These are phyloP conservation scores for Diarsia mendica DNA, from an alignment of 2,888 invertebrate genomes.

Conservation along the genomic window DNA sequence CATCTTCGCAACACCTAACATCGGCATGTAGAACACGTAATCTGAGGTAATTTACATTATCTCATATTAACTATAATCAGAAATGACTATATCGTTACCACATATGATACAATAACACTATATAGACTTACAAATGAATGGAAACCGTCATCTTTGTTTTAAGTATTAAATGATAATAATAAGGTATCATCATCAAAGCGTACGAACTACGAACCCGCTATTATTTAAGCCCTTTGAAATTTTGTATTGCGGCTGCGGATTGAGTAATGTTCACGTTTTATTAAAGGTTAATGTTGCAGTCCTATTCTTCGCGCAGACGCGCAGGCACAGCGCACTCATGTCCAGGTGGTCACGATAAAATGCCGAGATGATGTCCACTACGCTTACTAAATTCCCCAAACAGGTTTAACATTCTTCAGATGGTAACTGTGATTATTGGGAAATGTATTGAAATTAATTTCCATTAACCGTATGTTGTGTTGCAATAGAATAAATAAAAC, in stretches of 20 bases:
- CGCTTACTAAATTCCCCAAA: slow-evolving; percentile 78
- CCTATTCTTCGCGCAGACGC: slow-evolving; percentile 55
- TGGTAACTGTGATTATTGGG: slow-evolving; percentile 76
- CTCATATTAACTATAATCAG: slow-evolving; percentile 54
- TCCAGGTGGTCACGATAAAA: slow-evolving; percentile 53
- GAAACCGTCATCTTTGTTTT: slow-evolving; percentile 15
- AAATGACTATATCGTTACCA: slow-evolving; percentile 42
- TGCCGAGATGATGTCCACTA: slow-evolving; percentile 51
- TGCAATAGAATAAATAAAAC: slow-evolving; percentile 62
- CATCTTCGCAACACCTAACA: slow-evolving; percentile 61
- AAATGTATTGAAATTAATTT: slow-evolving; percentile 79
- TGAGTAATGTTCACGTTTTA: slow-evolving; percentile 60
- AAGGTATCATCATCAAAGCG: slow-evolving; percentile 30
- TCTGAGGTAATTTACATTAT: slow-evolving; percentile 71
- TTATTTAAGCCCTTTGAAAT: slow-evolving; percentile 57
- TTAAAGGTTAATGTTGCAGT: slow-evolving; percentile 66
- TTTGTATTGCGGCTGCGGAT: slow-evolving; percentile 51
- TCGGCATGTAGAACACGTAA: slow-evolving; percentile 73
- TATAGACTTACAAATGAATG: slow-evolving; percentile 19
- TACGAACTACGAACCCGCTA: slow-evolving; percentile 39
- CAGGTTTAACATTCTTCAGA: slow-evolving; percentile 81
- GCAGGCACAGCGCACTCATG: slow-evolving; percentile 23
- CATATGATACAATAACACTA: slow-evolving; percentile 32
- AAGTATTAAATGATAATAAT: slow-evolving; percentile 23
- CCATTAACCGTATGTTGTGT: slow-evolving; percentile 69